Conservation (phyloP, 2,797 vertebrate genomes). For the Aphelocoma californica region DNA sequence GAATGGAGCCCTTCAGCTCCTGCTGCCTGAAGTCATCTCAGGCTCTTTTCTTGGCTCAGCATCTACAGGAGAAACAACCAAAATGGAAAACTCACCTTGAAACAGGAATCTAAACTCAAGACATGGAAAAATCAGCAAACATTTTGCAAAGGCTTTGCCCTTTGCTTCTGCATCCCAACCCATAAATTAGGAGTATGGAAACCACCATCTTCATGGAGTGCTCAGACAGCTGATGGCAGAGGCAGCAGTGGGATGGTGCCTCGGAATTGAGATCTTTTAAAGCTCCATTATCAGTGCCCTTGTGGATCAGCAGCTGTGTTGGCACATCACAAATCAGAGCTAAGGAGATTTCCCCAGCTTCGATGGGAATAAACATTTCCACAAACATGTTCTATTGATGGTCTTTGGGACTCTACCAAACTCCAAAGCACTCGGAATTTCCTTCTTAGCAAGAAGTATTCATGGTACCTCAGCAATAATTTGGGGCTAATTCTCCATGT, state of each 20-base stretch:
- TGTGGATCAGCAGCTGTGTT: not conserved
- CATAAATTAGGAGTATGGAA: not conserved
- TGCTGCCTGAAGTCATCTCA: not conserved
- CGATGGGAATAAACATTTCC: not conserved
- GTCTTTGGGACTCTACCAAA: not conserved
- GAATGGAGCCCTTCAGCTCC: not conserved
- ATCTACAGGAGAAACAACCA: not conserved
- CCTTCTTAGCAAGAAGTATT: not conserved
- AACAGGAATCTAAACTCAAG: not conserved
- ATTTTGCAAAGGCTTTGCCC: not conserved
- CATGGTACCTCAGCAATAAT: not conserved
- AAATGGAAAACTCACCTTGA: not conserved
- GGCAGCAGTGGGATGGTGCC: not conserved
- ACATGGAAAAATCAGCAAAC: not conserved
- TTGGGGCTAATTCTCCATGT: not conserved
- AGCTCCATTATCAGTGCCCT: not conserved
- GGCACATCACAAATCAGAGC: rapidly evolving
- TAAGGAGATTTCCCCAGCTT: not conserved
- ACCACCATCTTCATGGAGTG: rapidly evolving
- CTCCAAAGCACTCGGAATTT: not conserved
- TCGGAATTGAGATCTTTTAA: not conserved
- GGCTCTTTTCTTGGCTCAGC: not conserved
- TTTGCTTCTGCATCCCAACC: not conserved
- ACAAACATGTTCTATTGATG: rapidly evolving
- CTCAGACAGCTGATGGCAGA: not conserved